Percentiles rank a stretch among this genome's conserved stretches.
Conservation (phyloP, 2,888 invertebrate genomes). For the Cecidostiba fungosa region DNA sequence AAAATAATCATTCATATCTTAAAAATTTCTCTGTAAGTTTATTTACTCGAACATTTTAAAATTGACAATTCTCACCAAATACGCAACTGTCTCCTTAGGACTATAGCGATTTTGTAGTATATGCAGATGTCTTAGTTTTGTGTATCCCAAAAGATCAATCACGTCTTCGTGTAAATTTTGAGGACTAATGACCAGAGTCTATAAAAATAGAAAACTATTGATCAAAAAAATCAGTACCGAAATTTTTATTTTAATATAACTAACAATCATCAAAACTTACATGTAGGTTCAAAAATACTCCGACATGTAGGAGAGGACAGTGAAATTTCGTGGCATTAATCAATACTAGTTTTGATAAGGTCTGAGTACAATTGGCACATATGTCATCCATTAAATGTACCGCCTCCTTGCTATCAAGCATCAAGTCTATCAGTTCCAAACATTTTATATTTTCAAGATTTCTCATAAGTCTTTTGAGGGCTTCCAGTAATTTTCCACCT, state of each 20-base stretch:
- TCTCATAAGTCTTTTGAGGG: conserved; percentile 85
- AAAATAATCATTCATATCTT: conserved; percentile 57
- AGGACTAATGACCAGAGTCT: conserved; percentile 86
- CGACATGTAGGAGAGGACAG: conserved; percentile 88
- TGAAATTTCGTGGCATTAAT: conserved; percentile 88
- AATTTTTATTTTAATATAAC: conserved; percentile 28
- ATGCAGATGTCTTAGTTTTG: conserved; percentile 85
- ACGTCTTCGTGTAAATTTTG: conserved; percentile 89
- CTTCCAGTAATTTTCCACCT: conserved; percentile 86
- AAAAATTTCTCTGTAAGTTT: background rate
- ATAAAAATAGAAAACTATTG: conserved; percentile 39
- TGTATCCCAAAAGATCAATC: conserved; percentile 85
- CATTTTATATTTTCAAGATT: conserved; percentile 84
- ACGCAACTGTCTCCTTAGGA: conserved; percentile 82
- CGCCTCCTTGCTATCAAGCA: conserved; percentile 87
- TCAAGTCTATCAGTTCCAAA: conserved; percentile 87
- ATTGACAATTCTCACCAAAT: conserved; percentile 81
- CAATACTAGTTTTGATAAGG: conserved; percentile 84
- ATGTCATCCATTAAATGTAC: conserved; percentile 88
- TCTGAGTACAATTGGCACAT: conserved; percentile 84
- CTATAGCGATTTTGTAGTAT: conserved; percentile 88
- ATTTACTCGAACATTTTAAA: background rate
- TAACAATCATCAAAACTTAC: conserved; percentile 22
- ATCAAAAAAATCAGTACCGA: background rate
- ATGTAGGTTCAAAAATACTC: conserved; percentile 87